Conservation (phyloP, 2,113 vertebrate species). For the Fregetta grallaria region DNA sequence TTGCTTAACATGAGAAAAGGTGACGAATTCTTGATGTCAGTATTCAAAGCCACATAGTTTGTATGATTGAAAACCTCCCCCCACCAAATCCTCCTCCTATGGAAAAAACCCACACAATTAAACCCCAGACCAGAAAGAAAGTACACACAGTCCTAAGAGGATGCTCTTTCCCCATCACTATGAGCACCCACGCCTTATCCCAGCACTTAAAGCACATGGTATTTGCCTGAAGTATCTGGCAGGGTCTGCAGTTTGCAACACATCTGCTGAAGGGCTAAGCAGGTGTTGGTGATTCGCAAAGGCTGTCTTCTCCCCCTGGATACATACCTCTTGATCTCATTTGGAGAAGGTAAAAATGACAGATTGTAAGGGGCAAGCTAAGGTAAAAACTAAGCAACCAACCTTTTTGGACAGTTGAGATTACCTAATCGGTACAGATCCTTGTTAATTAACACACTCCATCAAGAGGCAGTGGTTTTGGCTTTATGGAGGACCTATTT, state of each 20-base stretch:
- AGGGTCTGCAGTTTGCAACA: background rate
- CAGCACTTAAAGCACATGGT: background rate
- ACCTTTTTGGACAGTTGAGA: background rate
- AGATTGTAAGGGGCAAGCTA: background rate
- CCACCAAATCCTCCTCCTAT: background rate
- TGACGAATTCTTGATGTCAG: background rate
- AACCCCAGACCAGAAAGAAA: background rate
- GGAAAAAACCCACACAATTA: too few species aligned
- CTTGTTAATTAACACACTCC: background rate
- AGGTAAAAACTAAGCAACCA: background rate
- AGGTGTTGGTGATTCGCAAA: background rate
- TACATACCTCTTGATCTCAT: rapidly evolving
- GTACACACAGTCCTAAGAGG: background rate
- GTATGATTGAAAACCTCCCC: background rate
- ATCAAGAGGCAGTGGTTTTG: background rate
- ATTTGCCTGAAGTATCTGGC: background rate
- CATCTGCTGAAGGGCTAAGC: background rate
- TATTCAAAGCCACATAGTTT: background rate
- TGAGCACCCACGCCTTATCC: background rate
- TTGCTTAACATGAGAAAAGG: background rate
- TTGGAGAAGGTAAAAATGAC: background rate
- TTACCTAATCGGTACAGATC: background rate
- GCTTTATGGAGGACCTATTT: background rate
- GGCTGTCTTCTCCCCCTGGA: too few species aligned
- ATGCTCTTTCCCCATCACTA: background rate